Percentiles rank a stretch among this genome's conserved stretches.
Evolutionary conservation across 2,888 invertebrate genomes (phyloP).

Genomic region (Tipula lateralis): DNA sequence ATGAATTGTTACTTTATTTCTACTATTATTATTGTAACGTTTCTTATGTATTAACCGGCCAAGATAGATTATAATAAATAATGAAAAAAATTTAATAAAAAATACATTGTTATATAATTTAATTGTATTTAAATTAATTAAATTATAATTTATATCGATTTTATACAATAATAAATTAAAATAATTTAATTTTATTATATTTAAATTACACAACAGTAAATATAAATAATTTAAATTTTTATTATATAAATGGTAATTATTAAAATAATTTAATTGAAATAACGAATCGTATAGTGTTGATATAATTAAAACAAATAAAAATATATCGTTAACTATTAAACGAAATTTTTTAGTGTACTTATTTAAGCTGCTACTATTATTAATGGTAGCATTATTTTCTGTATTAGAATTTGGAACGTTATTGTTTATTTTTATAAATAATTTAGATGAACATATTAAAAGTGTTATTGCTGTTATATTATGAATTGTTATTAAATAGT

Average conservation of each 20-base stretch:
- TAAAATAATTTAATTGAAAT: constrained; percentile 12
- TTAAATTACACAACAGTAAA: constrained; percentile 31
- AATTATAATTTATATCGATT: constrained; percentile 57
- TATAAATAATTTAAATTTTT: constrained; percentile 31
- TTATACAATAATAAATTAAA: constrained; percentile 63
- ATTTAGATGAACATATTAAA: constrained; percentile 38
- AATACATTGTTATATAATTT: constrained; percentile 45
- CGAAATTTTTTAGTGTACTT: constrained; percentile 28
- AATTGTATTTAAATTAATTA: constrained; percentile 32
- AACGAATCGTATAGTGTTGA: background rate
- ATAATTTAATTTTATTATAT: constrained; percentile 31
- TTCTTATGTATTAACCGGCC: constrained; percentile 50
- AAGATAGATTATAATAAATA: constrained; percentile 48
- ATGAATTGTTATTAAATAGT: constrained; percentile 46
- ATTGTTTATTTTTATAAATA: background rate
- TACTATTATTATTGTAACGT: constrained; percentile 36
- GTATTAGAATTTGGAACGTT: constrained; percentile 36
- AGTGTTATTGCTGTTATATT: constrained; percentile 43
- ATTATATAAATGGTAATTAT: constrained; percentile 19
- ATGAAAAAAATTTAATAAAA: constrained; percentile 55
- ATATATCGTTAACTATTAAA: background rate
- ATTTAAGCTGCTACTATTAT: background rate
- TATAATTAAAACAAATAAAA: background rate
- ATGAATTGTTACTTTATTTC: background rate
- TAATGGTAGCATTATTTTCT: constrained; percentile 3